Percentiles rank a stretch among this genome's conserved stretches.
Conservation (phyloP, 2,888 invertebrate species). For the Drosophila picticornis region DNA sequence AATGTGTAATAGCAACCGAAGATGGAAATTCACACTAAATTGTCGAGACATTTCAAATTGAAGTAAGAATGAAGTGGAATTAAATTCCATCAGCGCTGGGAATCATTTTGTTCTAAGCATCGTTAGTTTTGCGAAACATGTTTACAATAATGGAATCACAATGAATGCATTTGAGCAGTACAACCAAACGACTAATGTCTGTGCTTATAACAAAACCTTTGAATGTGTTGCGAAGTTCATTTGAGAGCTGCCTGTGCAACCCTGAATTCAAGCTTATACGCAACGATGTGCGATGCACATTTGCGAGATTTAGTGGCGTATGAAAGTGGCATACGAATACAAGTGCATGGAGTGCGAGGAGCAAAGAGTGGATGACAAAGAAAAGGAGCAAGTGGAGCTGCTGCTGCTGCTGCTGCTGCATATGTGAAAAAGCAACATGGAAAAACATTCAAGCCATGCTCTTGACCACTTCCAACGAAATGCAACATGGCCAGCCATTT, state of each 20-base stretch:
- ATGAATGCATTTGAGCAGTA: background rate
- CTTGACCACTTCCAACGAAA: conserved; percentile 60
- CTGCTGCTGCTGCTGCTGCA: conserved; percentile 24
- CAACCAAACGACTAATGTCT: background rate
- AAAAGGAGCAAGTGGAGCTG: background rate
- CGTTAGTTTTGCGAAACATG: background rate
- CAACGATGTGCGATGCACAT: conserved; percentile 52
- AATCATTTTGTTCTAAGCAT: background rate
- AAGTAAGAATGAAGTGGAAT: background rate
- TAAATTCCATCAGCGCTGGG: background rate
- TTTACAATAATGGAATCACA: background rate
- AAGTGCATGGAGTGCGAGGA: conserved; percentile 23
- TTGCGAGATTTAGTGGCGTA: conserved; percentile 65
- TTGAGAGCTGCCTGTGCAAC: conserved; percentile 21
- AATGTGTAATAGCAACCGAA: background rate
- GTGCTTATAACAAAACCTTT: background rate
- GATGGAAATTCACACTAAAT: background rate
- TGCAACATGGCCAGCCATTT: conserved; percentile 50
- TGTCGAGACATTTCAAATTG: background rate
- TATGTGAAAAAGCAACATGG: conserved; percentile 56
- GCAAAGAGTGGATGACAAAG: conserved; percentile 17
- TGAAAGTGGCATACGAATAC: conserved; percentile 56
- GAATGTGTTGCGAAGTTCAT: conserved; percentile 1
- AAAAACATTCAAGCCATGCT: conserved; percentile 44
- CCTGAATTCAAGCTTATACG: conserved; percentile 29